Evolutionary conservation across 2,113 vertebrate genomes (phyloP).

Genomic region (Jaculus jaculus): DNA sequence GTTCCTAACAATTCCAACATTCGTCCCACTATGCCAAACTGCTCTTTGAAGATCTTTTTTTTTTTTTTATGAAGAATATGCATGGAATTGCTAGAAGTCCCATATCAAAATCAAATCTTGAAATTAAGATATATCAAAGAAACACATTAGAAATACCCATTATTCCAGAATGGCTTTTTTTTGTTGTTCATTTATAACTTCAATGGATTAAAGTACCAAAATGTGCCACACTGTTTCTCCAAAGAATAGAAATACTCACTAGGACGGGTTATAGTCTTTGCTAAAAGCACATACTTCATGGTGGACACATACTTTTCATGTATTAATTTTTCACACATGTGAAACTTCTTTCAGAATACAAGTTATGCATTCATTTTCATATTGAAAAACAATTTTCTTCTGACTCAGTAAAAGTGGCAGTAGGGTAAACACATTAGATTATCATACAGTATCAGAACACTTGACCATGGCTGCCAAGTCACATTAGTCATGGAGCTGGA

Average conservation of each 20-base stretch:
- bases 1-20: not conserved
- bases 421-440: slow-evolving; percentile 30
- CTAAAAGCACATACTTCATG: slow-evolving; percentile 45
- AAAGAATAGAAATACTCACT: slow-evolving; percentile 20
- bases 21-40: not conserved
- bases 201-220: slow-evolving; percentile 33
- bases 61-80: too few relatives aligned
- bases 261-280: slow-evolving; percentile 47
- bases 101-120: slow-evolving; percentile 36
- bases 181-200: slow-evolving; percentile 54
- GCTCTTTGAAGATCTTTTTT: too few relatives aligned
- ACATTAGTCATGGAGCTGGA: not conserved
- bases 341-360: not conserved
- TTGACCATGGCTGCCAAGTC: not conserved
- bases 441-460: not conserved
- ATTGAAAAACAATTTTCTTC: slow-evolving; percentile 36
- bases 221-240: slow-evolving; percentile 19
- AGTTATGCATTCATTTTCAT: not conserved
- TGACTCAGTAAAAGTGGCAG: slow-evolving; percentile 56
- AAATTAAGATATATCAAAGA: slow-evolving; percentile 41
- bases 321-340: slow-evolving; percentile 27
- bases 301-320: not conserved
- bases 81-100: slow-evolving; percentile 59
- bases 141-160: slow-evolving; percentile 49
- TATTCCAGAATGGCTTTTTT: slow-evolving; percentile 43